Conservation (phyloP, 2,797 vertebrate species). For the Cheirogaleus major region DNA sequence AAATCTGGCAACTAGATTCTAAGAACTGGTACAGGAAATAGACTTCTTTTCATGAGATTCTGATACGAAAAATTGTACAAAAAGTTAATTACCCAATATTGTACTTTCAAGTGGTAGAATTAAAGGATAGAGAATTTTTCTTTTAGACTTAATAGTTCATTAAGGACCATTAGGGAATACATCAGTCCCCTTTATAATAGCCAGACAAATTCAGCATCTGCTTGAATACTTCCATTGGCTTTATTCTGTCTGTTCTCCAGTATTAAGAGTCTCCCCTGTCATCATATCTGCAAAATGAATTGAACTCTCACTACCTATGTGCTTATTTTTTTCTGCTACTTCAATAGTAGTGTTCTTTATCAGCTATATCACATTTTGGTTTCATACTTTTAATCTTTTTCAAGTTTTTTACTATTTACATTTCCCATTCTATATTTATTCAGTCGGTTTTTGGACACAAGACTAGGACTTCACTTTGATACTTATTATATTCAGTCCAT, state of each 20-base stretch:
- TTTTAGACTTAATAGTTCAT: not conserved
- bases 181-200: not conserved
- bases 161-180: not conserved
- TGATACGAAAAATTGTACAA: not conserved
- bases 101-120: not conserved
- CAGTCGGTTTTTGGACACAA: not conserved
- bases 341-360: not conserved
- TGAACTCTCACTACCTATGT: not conserved
- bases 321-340: not conserved
- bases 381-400: conserved; percentile 27
- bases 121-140: not conserved
- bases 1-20: not conserved
- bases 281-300: not conserved
- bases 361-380: not conserved
- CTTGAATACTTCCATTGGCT: not conserved
- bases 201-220: not conserved
- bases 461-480: not conserved
- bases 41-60: not conserved
- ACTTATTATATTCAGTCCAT: not conserved
- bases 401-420: not conserved
- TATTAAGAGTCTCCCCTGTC: not conserved
- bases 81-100: not conserved
- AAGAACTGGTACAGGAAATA: not conserved
- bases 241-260: not conserved
- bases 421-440: not conserved